Percentiles rank a stretch among this genome's conserved stretches.
These are phyloP conservation scores for Callithrix jacchus DNA, from an alignment of 2,113 vertebrate species.

Conservation along the genomic window DNA sequence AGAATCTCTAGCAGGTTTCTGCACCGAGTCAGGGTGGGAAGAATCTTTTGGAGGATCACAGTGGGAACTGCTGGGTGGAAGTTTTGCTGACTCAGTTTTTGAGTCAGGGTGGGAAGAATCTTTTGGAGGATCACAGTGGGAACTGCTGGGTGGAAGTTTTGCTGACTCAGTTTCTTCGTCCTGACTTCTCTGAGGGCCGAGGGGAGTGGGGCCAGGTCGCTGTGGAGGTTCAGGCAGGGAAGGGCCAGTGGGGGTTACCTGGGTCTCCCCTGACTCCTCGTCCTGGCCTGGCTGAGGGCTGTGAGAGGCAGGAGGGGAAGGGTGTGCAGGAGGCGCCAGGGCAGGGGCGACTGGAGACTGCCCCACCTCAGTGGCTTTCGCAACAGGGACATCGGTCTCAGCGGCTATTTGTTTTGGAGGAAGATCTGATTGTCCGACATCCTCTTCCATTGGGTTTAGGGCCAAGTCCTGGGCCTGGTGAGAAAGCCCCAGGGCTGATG, in stretches of 20 bases:
- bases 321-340: not conserved
- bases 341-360: not conserved
- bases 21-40: not conserved
- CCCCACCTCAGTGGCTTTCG: not conserved
- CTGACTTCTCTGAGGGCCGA: not conserved
- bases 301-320: not conserved
- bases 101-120: not conserved
- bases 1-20: not conserved
- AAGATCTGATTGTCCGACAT: not conserved
- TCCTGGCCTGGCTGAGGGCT: not conserved
- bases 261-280: constrained; percentile 47
- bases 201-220: not conserved
- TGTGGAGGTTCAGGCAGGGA: not conserved
- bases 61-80: not conserved
- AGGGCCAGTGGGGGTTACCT: not conserved
- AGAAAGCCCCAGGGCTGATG: not conserved
- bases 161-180: not conserved
- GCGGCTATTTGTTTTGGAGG: not conserved
- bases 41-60: not conserved
- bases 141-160: not conserved
- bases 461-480: not conserved
- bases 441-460: not conserved
- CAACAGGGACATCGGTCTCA: not conserved
- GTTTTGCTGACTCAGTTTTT: no score
- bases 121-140: not conserved